Evolutionary conservation across 2,797 vertebrate species (phyloP), one percentile per base, ranked within the genome.

Genomic region (Enteromius radiatus): DNA sequence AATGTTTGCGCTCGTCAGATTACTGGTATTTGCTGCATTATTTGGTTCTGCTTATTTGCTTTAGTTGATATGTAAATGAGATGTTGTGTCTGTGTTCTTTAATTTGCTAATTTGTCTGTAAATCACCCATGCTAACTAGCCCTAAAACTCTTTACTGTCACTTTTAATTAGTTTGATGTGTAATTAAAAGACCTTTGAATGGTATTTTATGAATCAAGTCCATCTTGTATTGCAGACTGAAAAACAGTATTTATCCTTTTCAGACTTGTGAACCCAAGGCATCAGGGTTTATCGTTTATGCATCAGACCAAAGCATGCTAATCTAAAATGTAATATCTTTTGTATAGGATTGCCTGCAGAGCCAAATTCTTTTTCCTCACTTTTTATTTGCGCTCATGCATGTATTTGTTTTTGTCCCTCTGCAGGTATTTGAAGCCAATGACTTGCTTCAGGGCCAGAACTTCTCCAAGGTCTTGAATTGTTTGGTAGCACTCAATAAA

Each of bases 401-500:
- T 52, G 26, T 73, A 10, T 52, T 12, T 52, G 31, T 33, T 61
- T 63, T 73, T 84, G 31, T 74, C 19, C 38, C 14, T 75, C 41
- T 47, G 80, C 94, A 99, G 98, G 97, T 96, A 0, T 99, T 99
- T 87, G 98, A 99, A 87, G 96, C 97, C 94, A 97, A 96, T 94
- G 98, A 99, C 90, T 95, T 99, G 88, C 96, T 97, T 91, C 96
- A 98, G 91, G 97, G 98, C 82, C 96, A 97, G 86, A 98, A 99
- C 93, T 98, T 99, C 94, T 95, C 92, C 85, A 98, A 97, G 93
- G 97, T 99, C 93, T 95, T 99, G 89, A 98, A 94, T 91, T 97
- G 96, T 88, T 94, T 99, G 74, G 97, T 99, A 85, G 93, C 97
- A 68, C 94, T 99, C 88, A 99, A 98, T 93, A 99, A 98, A 93